phyloP scores from a whole-genome alignment of 2,797 vertebrate genomes.

The Rhabdophis nuchalis region DNA sequence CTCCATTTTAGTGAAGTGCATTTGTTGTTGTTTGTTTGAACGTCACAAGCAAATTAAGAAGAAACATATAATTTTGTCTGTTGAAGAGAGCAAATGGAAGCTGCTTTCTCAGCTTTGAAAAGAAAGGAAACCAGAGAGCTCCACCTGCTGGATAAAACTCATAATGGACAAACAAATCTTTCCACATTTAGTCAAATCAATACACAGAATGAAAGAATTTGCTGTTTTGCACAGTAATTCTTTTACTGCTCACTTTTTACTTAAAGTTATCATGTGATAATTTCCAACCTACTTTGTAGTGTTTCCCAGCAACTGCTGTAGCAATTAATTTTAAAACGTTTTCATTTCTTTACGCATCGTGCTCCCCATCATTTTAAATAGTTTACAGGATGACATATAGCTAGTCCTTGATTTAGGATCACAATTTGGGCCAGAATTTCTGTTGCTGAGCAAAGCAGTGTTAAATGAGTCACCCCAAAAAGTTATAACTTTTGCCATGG shows the following conservation, averaged over 20 bases:
- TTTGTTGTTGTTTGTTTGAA: constrained; percentile 38
- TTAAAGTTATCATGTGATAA: background rate
- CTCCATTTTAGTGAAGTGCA: background rate
- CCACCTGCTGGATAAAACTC: constrained; percentile 68
- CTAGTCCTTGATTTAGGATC: background rate
- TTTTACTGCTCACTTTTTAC: background rate
- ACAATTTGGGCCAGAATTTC: background rate
- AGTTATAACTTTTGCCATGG: background rate
- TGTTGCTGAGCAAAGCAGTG: background rate
- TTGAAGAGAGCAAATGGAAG: constrained; percentile 40
- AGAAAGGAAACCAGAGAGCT: constrained; percentile 60
- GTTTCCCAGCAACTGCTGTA: background rate
- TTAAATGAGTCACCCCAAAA: background rate
- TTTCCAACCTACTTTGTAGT: background rate
- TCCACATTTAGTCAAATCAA: constrained; percentile 34
- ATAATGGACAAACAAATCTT: background rate
- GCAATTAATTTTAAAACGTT: background rate
- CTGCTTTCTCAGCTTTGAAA: constrained; percentile 25
- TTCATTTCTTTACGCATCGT: background rate
- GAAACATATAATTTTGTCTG: constrained; percentile 28
- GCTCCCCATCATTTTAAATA: background rate
- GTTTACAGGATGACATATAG: background rate
- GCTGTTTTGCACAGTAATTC: background rate
- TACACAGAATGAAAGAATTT: background rate
- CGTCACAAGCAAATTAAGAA: constrained; percentile 47